Percentiles rank a stretch among this genome's conserved stretches.
These are phyloP conservation scores for Coleophora flavipennella DNA, from an alignment of 2,888 invertebrate genomes.

Conservation along the genomic window DNA sequence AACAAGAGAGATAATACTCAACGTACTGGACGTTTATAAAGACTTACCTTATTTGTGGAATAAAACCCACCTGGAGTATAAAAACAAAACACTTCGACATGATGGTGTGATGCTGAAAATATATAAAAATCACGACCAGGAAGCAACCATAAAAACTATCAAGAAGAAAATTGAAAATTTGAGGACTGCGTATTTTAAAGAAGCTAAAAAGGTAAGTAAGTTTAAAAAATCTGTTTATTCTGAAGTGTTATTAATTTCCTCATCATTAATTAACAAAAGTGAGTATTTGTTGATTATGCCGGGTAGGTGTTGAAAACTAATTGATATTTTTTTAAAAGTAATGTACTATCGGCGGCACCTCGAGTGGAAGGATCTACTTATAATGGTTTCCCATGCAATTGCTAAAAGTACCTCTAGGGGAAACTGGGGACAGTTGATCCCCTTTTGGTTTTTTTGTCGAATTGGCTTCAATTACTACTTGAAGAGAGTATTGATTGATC, in stretches of 20 bases:
- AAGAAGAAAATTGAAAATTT: slow-evolving; percentile 3
- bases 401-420: no score
- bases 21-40: background rate
- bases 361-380: background rate
- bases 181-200: slow-evolving; percentile 2
- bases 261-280: slow-evolving; percentile 1
- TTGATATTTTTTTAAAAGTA: background rate
- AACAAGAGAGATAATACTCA: background rate
- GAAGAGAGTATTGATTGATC: background rate
- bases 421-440: no score
- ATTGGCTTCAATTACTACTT: background rate
- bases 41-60: no score
- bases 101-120: slow-evolving; percentile 2
- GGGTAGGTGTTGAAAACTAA: background rate
- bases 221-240: no score
- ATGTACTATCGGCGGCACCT: background rate
- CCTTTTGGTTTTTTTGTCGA: background rate
- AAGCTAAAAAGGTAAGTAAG: slow-evolving; percentile 2
- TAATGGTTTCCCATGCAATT: no score
- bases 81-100: background rate
- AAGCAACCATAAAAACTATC: slow-evolving; percentile 1
- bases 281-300: background rate
- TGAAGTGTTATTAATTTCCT: slow-evolving; percentile 1
- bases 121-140: slow-evolving; percentile 2
- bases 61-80: background rate